These are phyloP conservation scores for Gallinago solitaria DNA, from an alignment of 2,797 vertebrate species.

Conservation along the genomic window DNA sequence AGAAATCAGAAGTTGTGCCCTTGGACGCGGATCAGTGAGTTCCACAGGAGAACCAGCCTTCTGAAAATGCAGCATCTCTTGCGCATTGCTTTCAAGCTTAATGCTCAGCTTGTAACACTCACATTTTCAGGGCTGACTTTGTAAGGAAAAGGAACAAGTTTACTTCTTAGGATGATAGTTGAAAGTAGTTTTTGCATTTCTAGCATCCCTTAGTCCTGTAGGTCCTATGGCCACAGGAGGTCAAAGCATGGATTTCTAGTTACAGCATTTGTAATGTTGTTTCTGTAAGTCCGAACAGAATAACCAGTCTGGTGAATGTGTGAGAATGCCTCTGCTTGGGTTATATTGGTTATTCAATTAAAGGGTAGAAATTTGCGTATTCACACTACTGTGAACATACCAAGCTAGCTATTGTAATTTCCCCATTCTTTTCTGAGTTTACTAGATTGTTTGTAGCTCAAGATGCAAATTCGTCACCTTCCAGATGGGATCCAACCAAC, in stretches of 20 bases:
- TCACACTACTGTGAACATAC: neutral
- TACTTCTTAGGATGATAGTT: neutral
- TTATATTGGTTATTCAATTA: neutral
- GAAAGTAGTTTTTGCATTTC: neutral
- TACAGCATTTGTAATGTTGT: neutral
- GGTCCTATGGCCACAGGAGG: neutral
- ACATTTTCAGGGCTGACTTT: neutral
- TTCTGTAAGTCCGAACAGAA: neutral
- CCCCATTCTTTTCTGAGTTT: neutral
- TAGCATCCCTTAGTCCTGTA: neutral
- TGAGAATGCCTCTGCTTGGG: neutral
- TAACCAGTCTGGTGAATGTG: neutral
- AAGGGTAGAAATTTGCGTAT: neutral
- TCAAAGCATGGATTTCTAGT: neutral
- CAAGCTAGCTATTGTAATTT: neutral
- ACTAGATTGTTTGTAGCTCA: neutral
- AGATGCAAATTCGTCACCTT: neutral
- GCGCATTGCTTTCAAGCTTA: neutral
- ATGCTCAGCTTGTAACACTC: neutral
- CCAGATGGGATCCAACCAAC: neutral
- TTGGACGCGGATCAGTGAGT: accelerated
- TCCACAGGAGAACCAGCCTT: neutral
- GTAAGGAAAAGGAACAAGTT: neutral
- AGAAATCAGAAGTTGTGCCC: neutral
- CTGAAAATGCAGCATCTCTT: neutral